Base-by-base conservation (phyloP, 64 coral and sea anemone species). In the Montipora foliosa region DNA sequence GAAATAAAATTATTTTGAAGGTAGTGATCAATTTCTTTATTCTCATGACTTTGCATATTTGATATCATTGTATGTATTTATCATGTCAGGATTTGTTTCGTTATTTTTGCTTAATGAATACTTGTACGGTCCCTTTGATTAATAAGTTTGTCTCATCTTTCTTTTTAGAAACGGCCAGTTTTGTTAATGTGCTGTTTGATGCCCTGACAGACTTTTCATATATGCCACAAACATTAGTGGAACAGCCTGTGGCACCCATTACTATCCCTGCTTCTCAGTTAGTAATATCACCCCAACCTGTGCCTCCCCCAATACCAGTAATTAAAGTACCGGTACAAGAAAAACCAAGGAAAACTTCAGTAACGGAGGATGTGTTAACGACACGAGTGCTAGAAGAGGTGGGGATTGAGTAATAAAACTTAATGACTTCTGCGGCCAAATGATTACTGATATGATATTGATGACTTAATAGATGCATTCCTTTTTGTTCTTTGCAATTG, bases 161-260 rank as follows among this genome's bases (percentile, higher is more conserved):
- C 16, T 8, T 84, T 93, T 52, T 58, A 99, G 98, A 92, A 71
- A 99, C 98, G 15, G 89, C 57, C 59, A 91, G 89, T 17, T 99
- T 99, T 94, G 98, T 99, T 55, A 93, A 96, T 50, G 82, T 89
- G 45, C 68, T 99, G 73, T 99, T 99, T 90, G 97, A 99, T 76
- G 95, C 92, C 12, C 90, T 99, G 49, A 86, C 89, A 77, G 90
- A 52, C 67, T 88, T 86, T 59, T 94, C 98, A 1, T 99, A 99
- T 53, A 74, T 99, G 50, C 95, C 95, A 61, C 74, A 93, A 51
- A 25, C 80, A 80, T 12, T 89, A 20, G 79, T 72, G 45, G 91
- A 93, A 58, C 22, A 75, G 79, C 15, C 81, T 24, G 29, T 82
- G 17, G 49, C 66, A 50, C 79, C 94, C 16, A 83, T 86, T 50